Percentiles rank a stretch among this genome's conserved stretches.
phyloP scores from a whole-genome alignment of 2,797 vertebrate genomes.

The Parauchenoglanis punctatus region DNA sequence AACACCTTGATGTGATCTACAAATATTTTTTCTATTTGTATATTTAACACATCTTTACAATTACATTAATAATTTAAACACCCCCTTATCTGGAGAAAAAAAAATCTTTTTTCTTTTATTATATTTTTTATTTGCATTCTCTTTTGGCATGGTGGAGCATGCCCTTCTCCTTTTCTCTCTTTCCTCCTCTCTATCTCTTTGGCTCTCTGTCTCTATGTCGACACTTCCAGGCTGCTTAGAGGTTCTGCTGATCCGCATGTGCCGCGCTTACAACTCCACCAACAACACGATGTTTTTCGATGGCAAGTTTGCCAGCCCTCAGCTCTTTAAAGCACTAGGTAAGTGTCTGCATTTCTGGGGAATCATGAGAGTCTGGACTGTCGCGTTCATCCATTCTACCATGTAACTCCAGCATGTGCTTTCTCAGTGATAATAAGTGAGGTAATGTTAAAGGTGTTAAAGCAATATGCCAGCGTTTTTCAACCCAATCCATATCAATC shows the following conservation, averaged over 20 bases:
- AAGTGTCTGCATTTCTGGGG: constrained; percentile 60
- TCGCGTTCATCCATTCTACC: neutral
- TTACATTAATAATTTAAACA: neutral
- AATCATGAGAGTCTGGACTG: neutral
- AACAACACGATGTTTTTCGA: constrained; percentile 89
- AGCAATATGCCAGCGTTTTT: neutral
- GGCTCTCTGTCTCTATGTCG: constrained; percentile 44
- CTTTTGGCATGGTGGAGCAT: constrained; percentile 73
- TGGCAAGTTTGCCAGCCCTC: constrained; percentile 84
- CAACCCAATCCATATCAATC: neutral
- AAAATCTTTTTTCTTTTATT: constrained; percentile 56
- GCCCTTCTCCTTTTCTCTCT: constrained; percentile 46
- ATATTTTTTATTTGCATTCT: constrained; percentile 57
- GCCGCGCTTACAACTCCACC: constrained; percentile 84
- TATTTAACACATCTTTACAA: neutral
- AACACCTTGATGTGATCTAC: neutral
- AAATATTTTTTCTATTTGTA: neutral
- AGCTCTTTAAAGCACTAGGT: constrained; percentile 90
- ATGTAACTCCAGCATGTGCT: neutral
- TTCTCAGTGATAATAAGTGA: neutral
- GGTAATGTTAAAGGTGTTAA: neutral
- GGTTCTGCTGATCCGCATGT: constrained; percentile 89
- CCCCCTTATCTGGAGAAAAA: constrained; percentile 28
- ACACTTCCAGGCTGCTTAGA: constrained; percentile 84
- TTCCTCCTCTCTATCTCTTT: constrained; percentile 43